Percentiles rank a stretch among this genome's conserved stretches.
phyloP scores from a whole-genome alignment of 2,113 vertebrate genomes.

The Nymphicus hollandicus region DNA sequence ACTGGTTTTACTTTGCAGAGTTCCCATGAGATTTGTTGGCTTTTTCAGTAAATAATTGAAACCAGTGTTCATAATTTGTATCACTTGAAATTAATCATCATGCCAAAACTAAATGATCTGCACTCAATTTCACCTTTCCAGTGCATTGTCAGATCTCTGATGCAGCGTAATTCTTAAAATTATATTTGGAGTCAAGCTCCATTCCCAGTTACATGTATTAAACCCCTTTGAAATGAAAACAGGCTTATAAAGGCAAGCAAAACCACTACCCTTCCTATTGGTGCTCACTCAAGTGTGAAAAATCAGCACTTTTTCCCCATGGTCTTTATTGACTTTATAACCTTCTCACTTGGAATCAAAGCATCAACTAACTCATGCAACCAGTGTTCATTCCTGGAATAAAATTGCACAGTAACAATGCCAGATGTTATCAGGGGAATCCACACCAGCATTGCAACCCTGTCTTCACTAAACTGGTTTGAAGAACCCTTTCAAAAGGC shows the following conservation, averaged over 20 bases:
- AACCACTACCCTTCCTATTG: background rate
- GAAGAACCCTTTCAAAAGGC: background rate
- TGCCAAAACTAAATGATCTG: background rate
- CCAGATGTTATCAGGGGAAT: background rate
- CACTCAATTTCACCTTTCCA: constrained; percentile 18
- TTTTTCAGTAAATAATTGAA: constrained; percentile 33
- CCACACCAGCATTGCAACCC: background rate
- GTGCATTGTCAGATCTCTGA: background rate
- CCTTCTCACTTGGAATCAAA: background rate
- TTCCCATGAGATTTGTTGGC: background rate
- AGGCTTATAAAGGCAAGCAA: background rate
- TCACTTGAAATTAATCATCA: constrained; percentile 5
- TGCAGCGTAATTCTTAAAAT: background rate
- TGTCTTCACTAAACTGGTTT: background rate
- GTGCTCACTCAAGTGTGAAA: background rate
- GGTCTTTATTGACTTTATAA: background rate
- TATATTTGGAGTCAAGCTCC: background rate
- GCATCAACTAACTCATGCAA: background rate
- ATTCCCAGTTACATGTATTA: background rate
- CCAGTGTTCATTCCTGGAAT: background rate
- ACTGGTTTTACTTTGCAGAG: background rate
- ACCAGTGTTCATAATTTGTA: background rate
- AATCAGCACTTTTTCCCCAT: background rate
- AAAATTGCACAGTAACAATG: background rate
- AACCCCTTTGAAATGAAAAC: constrained; percentile 1